Evolutionary conservation across 2,797 vertebrate species (phyloP), one percentile per base, ranked within the genome.

Genomic region (Meriones psammophilus): DNA sequence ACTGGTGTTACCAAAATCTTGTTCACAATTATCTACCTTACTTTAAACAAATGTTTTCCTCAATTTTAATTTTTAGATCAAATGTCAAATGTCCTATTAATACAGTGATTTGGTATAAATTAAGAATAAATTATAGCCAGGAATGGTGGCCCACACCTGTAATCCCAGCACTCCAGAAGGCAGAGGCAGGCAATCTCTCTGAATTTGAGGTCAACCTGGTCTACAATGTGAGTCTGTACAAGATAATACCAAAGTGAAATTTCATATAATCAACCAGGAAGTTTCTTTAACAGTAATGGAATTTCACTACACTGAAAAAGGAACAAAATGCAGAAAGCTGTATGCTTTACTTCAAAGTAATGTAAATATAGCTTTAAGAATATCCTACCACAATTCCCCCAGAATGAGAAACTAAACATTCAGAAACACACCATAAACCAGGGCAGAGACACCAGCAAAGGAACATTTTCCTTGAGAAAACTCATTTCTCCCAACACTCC

Each of bases 11-110:
- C 90, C 79, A 95, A 94, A 97, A 76, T 88, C 87, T 56, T 94
- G 13, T 92, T 80, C 80, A 95, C 7, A 92, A 93, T 92, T 92
- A 83, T 54, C 12, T 78, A 66, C 81, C 66, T 95, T 92, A 94
- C 66, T 80, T 89, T 17, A 96, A 94, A 95, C 18, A 94, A 94
- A 71, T 88, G 9, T 78, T 83, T 95, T 84, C 58, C 77, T 96
- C 86, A 93, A 78, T 94, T 95, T 96, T 88, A 83, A 96, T 93
- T 91, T 94, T 89, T 96, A 87, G 94, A 77, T 71, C 87, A 94
- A 94, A 77, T 88, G 54, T 88, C 95, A 96, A 94, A 89, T 80
- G 91, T 30, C 88, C 56, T 95, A 78, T 54, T 89, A 93, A 92
- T 76, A 24, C 17, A 94, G 12, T 94, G 28, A 91, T 58, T 88